Percentiles rank a stretch among this genome's conserved stretches.
Evolutionary conservation across 2,113 vertebrate species (phyloP).

Genomic region (Clarias gariepinus): DNA sequence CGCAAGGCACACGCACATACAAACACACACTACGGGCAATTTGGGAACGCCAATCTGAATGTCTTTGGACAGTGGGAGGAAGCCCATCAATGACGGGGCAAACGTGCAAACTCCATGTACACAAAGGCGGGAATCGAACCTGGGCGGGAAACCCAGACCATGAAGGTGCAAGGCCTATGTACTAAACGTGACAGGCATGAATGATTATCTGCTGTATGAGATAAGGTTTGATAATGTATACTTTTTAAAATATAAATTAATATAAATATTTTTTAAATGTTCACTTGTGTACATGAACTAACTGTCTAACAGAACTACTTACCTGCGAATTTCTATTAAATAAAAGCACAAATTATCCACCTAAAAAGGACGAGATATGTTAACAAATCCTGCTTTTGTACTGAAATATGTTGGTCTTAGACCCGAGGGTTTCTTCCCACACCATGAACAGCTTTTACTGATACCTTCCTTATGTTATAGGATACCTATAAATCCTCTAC

Average conservation of each 20-base stretch:
- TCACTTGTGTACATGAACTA: not conserved
- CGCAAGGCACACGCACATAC: too few relatives aligned
- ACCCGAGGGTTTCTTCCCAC: constrained; percentile 13
- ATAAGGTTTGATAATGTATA: not conserved
- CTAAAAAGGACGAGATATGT: not conserved
- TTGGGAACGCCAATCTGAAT: too few relatives aligned
- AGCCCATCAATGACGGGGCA: too few relatives aligned
- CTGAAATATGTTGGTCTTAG: not conserved
- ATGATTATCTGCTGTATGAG: not conserved
- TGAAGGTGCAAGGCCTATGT: not conserved
- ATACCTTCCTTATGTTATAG: constrained; percentile 54
- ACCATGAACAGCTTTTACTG: constrained; percentile 2
- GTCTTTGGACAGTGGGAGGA: too few relatives aligned
- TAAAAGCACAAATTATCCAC: not conserved
- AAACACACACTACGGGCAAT: too few relatives aligned
- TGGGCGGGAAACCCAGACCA: too few relatives aligned
- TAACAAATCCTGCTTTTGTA: not conserved
- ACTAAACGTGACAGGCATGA: not conserved
- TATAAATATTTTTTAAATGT: not conserved
- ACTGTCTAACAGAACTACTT: not conserved
- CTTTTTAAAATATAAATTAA: not conserved
- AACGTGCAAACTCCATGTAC: too few relatives aligned
- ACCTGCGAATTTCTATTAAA: not conserved
- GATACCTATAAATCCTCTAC: constrained; percentile 54
- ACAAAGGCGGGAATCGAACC: too few relatives aligned